phyloP scores from a whole-genome alignment of 2,797 vertebrate genomes.

The Parambassis ranga region DNA sequence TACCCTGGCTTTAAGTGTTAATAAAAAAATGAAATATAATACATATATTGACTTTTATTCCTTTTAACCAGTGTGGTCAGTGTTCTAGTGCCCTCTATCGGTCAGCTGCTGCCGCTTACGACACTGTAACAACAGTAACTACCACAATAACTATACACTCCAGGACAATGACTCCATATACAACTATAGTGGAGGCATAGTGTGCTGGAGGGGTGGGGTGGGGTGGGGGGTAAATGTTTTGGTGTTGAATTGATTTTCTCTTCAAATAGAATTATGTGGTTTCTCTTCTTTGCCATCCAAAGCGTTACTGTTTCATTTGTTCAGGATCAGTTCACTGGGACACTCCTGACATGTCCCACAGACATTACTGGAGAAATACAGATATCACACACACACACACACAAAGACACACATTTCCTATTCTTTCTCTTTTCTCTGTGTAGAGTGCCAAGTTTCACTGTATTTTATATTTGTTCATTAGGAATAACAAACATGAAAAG shows the following conservation, averaged over 20 bases:
- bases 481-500: no score
- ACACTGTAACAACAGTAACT: slow-evolving; percentile 4
- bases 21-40: no score
- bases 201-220: no score
- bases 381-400: neutral
- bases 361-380: slow-evolving; percentile 29
- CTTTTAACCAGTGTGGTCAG: neutral
- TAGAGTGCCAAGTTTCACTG: no score
- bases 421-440: no score
- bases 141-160: neutral
- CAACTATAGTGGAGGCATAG: slow-evolving; percentile 6
- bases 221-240: slow-evolving; percentile 42
- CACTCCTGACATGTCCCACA: slow-evolving; percentile 19
- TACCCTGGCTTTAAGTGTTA: no score
- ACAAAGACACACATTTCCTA: neutral
- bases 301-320: slow-evolving; percentile 66
- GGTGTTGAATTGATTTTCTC: slow-evolving; percentile 68
- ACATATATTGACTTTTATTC: no score
- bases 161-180: slow-evolving; percentile 26
- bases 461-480: no score
- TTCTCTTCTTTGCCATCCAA: slow-evolving; percentile 52
- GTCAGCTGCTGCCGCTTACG: neutral
- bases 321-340: slow-evolving; percentile 57
- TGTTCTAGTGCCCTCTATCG: neutral
- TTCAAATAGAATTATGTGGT: slow-evolving; percentile 60